phyloP scores from a whole-genome alignment of 2,888 invertebrate genomes.

The Eledona agricola region DNA sequence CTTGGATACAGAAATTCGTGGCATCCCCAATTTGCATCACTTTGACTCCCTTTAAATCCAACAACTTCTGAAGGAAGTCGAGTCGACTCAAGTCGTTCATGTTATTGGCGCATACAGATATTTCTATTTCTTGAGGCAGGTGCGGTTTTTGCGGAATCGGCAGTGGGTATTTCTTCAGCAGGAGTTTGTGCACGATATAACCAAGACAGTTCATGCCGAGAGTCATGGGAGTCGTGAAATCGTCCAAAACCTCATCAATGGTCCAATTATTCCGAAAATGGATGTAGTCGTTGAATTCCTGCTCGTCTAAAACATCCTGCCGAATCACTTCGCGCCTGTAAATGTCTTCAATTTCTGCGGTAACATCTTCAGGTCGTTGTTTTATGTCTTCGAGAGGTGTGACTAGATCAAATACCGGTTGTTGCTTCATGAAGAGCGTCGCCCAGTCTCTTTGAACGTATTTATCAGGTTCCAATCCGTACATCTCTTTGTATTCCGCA shows the following conservation, averaged over 20 bases:
- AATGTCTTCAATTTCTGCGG: conserved; percentile 62
- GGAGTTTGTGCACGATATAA: conserved; percentile 54
- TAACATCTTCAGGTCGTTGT: conserved; percentile 56
- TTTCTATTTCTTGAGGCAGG: conserved; percentile 50
- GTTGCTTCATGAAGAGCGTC: conserved; percentile 65
- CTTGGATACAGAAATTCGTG: conserved; percentile 68
- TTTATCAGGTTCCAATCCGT: conserved; percentile 61
- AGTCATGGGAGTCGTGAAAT: conserved; percentile 37
- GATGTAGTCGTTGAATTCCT: conserved; percentile 68
- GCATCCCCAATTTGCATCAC: conserved; percentile 59
- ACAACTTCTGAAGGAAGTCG: conserved; percentile 51
- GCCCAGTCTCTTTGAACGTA: conserved; percentile 67
- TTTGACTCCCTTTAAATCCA: conserved; percentile 49
- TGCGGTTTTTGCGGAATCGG: conserved; percentile 47
- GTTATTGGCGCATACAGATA: conserved; percentile 55
- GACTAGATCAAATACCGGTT: conserved; percentile 66
- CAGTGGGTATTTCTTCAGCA: conserved; percentile 56
- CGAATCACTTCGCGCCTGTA: conserved; percentile 64
- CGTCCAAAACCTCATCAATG: conserved; percentile 51
- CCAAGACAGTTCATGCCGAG: conserved; percentile 56
- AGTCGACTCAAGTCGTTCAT: conserved; percentile 49
- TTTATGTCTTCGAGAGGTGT: conserved; percentile 60
- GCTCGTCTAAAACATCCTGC: conserved; percentile 66
- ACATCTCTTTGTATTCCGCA: conserved; percentile 63
- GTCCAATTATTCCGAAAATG: conserved; percentile 66